These are phyloP conservation scores for Anguilla japonica DNA, from an alignment of 2,113 vertebrate genomes.

Conservation along the genomic window DNA sequence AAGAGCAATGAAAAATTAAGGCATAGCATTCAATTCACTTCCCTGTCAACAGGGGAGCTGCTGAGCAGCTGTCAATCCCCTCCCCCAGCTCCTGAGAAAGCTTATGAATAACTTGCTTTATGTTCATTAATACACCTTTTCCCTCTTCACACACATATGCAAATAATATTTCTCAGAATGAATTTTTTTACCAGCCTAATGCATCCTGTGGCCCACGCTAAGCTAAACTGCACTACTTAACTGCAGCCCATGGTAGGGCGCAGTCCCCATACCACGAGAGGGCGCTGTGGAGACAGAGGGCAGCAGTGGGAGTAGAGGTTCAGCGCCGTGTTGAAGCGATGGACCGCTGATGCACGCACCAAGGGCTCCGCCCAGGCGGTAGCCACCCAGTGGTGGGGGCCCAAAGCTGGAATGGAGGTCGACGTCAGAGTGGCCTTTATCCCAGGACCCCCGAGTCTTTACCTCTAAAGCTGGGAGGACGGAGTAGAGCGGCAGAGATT, in stretches of 20 bases:
- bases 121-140: not conserved
- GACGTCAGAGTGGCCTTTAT: conserved; percentile 82
- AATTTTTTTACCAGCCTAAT: not conserved
- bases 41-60: not conserved
- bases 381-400: conserved; percentile 88
- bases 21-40: not conserved
- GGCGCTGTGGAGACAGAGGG: not conserved
- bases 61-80: not conserved
- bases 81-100: not conserved
- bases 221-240: not conserved
- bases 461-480: conserved; percentile 81
- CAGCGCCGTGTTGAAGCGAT: conserved; percentile 43
- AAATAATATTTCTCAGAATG: not conserved
- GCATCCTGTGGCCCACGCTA: not conserved
- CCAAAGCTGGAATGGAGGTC: conserved; percentile 80
- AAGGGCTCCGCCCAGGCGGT: conserved; percentile 89
- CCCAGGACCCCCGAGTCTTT: conserved; percentile 82
- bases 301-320: conserved; percentile 82
- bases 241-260: not conserved
- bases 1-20: not conserved
- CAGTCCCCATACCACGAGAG: conserved; percentile 71
- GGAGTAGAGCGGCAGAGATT: conserved; percentile 69
- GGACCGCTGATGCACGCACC: conserved; percentile 68
- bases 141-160: not conserved
- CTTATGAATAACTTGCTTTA: not conserved